Evolutionary conservation across 2,888 invertebrate genomes (phyloP).

Genomic region (Cephus runcator): DNA sequence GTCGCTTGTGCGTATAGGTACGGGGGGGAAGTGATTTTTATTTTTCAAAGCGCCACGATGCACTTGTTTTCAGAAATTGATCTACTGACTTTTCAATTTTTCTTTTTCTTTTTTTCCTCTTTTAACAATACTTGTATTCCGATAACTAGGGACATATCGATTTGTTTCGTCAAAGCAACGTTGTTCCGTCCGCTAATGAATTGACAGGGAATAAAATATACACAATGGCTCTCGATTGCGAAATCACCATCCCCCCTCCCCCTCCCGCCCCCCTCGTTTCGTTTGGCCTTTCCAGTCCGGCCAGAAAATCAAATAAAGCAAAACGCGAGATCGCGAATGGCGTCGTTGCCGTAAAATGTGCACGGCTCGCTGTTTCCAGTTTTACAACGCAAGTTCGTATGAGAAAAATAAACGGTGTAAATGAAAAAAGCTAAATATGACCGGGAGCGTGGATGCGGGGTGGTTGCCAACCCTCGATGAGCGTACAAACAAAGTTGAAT

Average conservation of each 20-base stretch:
- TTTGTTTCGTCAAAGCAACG: no score
- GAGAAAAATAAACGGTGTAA: slow-evolving; percentile 18
- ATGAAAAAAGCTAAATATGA: slow-evolving; percentile 8
- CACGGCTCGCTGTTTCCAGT: slow-evolving; percentile 46
- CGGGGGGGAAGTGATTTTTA: no score
- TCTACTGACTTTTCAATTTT: no score
- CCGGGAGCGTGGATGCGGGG: not conserved
- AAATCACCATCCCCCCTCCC: not conserved
- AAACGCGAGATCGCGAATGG: not conserved
- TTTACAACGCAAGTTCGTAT: slow-evolving; percentile 44
- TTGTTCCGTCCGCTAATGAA: slow-evolving; percentile 15
- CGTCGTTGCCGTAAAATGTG: slow-evolving; percentile 31
- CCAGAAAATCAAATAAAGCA: slow-evolving; percentile 8
- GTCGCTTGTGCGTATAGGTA: not conserved
- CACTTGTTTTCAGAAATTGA: no score
- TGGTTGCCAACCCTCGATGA: not conserved
- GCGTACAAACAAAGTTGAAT: slow-evolving; percentile 54
- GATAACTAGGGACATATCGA: no score
- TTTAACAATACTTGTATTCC: no score
- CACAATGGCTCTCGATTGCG: slow-evolving; percentile 13
- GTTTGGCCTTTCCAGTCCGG: not conserved
- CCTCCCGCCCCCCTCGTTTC: not conserved
- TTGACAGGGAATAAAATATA: slow-evolving; percentile 36
- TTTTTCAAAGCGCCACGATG: no score
- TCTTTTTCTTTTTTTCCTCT: no score